phyloP scores from a whole-genome alignment of 2,113 vertebrate genomes.

The Takifugu bimaculatus region DNA sequence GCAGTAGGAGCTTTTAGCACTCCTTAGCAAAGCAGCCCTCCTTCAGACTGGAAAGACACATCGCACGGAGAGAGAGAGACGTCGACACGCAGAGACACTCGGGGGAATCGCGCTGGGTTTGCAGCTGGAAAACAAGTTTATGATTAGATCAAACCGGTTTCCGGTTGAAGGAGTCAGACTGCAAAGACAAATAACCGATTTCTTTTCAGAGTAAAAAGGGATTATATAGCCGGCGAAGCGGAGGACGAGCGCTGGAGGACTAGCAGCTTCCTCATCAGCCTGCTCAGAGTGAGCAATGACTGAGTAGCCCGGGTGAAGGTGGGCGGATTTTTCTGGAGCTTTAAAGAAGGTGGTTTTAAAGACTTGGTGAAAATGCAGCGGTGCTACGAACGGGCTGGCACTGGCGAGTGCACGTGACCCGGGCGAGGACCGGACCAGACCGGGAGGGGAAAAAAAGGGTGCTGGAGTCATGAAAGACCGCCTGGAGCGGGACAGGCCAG shows the following conservation, averaged over 20 bases:
- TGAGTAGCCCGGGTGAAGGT: too few relatives aligned
- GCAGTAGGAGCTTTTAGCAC: constrained; percentile 56
- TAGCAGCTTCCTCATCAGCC: too few relatives aligned
- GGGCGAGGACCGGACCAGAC: too few relatives aligned
- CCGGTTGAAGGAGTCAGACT: neutral
- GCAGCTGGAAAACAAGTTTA: constrained; percentile 9
- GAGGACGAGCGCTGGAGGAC: too few relatives aligned
- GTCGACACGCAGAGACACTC: constrained; percentile 3
- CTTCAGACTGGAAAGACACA: constrained; percentile 31
- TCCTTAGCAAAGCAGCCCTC: constrained; percentile 30
- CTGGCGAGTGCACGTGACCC: neutral
- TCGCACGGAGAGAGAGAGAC: neutral
- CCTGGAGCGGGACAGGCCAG: neutral
- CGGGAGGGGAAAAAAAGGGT: neutral
- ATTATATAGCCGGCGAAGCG: too few relatives aligned
- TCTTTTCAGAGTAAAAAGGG: too few relatives aligned
- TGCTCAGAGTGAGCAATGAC: too few relatives aligned
- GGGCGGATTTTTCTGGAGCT: too few relatives aligned
- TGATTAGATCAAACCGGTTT: constrained; percentile 13
- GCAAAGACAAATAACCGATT: too few relatives aligned
- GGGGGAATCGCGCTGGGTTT: constrained; percentile 3
- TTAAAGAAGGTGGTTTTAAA: neutral
- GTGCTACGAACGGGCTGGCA: neutral
- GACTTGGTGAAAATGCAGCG: neutral
- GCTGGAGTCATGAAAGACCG: neutral